These are phyloP conservation scores for Listrodromus nycthemerus DNA, from an alignment of 2,888 invertebrate species.

Conservation along the genomic window DNA sequence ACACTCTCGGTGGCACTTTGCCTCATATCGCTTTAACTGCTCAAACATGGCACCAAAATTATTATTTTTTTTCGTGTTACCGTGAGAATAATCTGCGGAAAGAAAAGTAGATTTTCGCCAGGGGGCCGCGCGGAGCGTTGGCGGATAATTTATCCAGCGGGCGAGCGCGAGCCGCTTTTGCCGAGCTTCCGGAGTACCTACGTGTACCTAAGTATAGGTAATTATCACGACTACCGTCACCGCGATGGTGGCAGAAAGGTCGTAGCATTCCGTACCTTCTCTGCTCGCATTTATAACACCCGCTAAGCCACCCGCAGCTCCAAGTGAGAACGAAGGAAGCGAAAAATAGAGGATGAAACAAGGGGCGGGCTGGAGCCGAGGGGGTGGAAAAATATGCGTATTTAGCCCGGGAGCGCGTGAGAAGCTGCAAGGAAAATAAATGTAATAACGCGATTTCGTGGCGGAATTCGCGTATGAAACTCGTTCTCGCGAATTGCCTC, in stretches of 20 bases:
- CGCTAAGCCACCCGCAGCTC: slow-evolving; percentile 53
- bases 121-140: slow-evolving; percentile 45
- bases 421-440: slow-evolving; percentile 39
- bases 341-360: slow-evolving; percentile 19
- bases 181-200: slow-evolving; percentile 33
- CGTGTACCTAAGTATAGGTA: slow-evolving; percentile 67
- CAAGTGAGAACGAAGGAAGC: slow-evolving; percentile 49
- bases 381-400: slow-evolving; percentile 63
- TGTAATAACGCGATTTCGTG: slow-evolving; percentile 65
- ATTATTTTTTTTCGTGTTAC: slow-evolving; percentile 41
- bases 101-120: slow-evolving; percentile 57
- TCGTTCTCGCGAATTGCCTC: slow-evolving; percentile 36
- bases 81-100: slow-evolving; percentile 56
- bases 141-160: slow-evolving; percentile 54
- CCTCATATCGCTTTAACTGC: slow-evolving; percentile 2
- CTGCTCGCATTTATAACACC: slow-evolving; percentile 63
- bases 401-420: slow-evolving; percentile 41
- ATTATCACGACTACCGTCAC: slow-evolving; percentile 66
- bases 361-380: slow-evolving; percentile 35
- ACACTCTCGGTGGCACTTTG: neutral
- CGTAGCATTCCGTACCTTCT: slow-evolving; percentile 48
- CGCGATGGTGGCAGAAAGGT: slow-evolving; percentile 32
- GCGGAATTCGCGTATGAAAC: slow-evolving; percentile 62
- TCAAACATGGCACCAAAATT: slow-evolving; percentile 7
- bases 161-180: slow-evolving; percentile 26